Evolutionary conservation across 2,113 vertebrate species (phyloP), one percentile per base, ranked within the genome.

Genomic region (Equus przewalskii): DNA sequence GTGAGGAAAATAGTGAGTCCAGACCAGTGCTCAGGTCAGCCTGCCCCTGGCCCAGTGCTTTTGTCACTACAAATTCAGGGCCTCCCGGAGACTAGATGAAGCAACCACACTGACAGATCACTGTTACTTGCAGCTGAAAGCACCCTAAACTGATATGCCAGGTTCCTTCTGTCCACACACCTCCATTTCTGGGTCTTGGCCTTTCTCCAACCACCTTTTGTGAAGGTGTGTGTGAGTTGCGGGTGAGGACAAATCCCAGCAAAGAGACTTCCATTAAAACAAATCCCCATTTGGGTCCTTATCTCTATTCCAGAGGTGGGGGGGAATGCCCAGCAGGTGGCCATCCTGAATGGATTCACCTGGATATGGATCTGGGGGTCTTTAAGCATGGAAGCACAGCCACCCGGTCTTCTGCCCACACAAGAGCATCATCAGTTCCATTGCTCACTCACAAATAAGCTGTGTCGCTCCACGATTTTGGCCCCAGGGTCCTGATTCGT

Each of bases 191-290:
- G 7, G 19, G 14, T 33, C 78, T 64, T 72, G 64, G 8, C 84
- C 41, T 92, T 86, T 46, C 46, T 49, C 36, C 70, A 83, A 49
- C 21, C 21, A 65, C 36, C 30, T 69, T 79, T 80, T 89, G 33
- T 36, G 22, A 33, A 46, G 16, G 16, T 56, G 14, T 51, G 8
- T 88, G 28, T 88, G 78, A 65, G 33, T 16, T 60, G 69, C 49
- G 75, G 49, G 24, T 78, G 44, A 92, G 64, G 58, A 75, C 41
- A 79, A 83, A 92, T 85, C 67, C 51, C 19, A 62, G 64, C 18
- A 49, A 82, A 91, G 58, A 89, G 64, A 85, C 3, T 75, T 89
- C 58, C 58, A 80, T 51, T 16, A 64, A 88, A 91, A 96, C 18
- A 79, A 82, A 85, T 75, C 89, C n/a, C 76, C 11, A 33, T 36